phyloP scores from a whole-genome alignment of 2,113 vertebrate species.

The Ahaetulla prasina region DNA sequence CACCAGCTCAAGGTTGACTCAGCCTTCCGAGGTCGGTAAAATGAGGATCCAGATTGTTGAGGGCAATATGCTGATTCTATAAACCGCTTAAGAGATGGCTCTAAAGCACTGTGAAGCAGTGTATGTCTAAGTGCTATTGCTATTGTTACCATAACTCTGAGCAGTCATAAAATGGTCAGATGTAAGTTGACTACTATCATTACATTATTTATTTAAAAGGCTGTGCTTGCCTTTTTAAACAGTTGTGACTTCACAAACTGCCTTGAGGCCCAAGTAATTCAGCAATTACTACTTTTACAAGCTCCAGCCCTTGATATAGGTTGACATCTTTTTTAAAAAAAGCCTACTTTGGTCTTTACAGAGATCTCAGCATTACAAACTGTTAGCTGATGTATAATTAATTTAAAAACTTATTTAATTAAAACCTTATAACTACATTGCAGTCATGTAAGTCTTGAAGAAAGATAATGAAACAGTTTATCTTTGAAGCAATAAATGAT shows the following conservation, averaged over 20 bases:
- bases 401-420: constrained; percentile 51
- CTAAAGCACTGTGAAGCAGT: too few relatives aligned
- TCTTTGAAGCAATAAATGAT: constrained; percentile 30
- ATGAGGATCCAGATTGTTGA: too few relatives aligned
- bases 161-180: background rate
- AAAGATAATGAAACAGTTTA: constrained; percentile 34
- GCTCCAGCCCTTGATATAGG: constrained; percentile 10
- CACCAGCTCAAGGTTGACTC: too few relatives aligned
- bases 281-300: constrained; percentile 28
- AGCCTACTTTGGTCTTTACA: constrained; percentile 31
- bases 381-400: constrained; percentile 39
- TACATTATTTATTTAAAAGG: constrained; percentile 7
- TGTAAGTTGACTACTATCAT: background rate
- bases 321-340: constrained; percentile 22
- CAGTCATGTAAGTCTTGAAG: constrained; percentile 30
- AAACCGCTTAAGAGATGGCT: too few relatives aligned
- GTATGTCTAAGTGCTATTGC: too few relatives aligned
- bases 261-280: constrained; percentile 3
- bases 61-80: too few relatives aligned
- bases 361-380: constrained; percentile 23
- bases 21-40: too few relatives aligned
- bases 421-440: constrained; percentile 42
- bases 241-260: background rate
- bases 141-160: background rate
- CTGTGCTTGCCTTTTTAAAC: constrained; percentile 6